phyloP scores from a whole-genome alignment of 2,888 invertebrate species.

The Yponomeuta sedellus region DNA sequence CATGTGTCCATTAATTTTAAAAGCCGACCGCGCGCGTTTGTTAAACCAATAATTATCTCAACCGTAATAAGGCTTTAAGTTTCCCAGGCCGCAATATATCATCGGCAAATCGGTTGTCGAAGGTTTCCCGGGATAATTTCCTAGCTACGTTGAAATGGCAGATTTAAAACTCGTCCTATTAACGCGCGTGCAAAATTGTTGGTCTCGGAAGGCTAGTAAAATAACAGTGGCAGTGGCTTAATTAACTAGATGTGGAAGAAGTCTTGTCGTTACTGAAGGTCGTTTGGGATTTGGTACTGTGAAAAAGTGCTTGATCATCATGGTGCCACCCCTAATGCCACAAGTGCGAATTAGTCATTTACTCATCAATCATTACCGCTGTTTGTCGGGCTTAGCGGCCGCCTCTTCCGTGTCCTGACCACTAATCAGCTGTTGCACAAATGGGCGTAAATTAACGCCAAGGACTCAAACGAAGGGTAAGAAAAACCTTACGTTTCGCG shows the following conservation, averaged over 20 bases:
- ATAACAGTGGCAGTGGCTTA: neutral
- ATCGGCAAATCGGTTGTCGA: conserved; percentile 53
- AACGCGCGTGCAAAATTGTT: conserved; percentile 7
- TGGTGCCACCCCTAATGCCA: conserved; percentile 13
- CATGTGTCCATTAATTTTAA: conserved; percentile 69
- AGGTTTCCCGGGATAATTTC: conserved; percentile 31
- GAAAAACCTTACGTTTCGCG: neutral
- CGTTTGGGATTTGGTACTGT: conserved; percentile 1
- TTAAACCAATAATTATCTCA: conserved; percentile 63
- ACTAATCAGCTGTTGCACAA: conserved; percentile 13
- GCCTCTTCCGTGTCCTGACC: conserved; percentile 17
- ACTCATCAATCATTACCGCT: conserved; percentile 16
- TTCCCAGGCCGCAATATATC: conserved; percentile 52
- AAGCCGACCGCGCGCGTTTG: conserved; percentile 54
- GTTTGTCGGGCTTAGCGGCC: neutral
- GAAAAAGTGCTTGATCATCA: conserved; percentile 7
- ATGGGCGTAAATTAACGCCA: neutral
- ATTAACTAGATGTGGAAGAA: neutral
- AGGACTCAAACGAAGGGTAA: neutral
- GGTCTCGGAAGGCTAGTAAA: neutral
- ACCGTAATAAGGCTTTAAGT: conserved; percentile 47
- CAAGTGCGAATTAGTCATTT: conserved; percentile 18
- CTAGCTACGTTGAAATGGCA: conserved; percentile 38
- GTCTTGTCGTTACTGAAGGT: neutral
- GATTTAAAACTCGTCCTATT: conserved; percentile 29